Conservation (phyloP, 23 tunicate species). For the Botrylloides violaceus region DNA sequence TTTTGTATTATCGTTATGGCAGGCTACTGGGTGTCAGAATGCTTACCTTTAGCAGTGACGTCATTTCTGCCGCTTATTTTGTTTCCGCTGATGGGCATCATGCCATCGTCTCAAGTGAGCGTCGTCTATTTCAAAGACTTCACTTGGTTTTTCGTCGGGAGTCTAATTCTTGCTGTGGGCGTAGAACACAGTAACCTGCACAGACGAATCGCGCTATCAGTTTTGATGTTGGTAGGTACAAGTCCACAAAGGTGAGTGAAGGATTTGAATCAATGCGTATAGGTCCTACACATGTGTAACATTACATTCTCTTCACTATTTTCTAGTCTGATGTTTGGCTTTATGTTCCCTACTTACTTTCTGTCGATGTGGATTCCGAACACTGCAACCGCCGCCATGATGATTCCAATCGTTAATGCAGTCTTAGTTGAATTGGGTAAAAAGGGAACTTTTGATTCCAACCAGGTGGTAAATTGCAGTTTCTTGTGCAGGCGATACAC, state of each 20-base stretch:
- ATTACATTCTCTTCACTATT: too few relatives aligned
- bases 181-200: conserved; percentile 31
- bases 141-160: conserved; percentile 43
- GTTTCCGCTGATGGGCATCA: conserved; percentile 45
- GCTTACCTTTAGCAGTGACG: conserved; percentile 38
- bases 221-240: conserved; percentile 33
- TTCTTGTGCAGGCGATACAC: too few relatives aligned
- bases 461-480: too few relatives aligned
- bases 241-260: conserved; percentile 38
- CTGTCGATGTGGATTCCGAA: conserved; percentile 47
- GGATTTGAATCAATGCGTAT: too few relatives aligned
- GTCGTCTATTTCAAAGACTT: conserved; percentile 39
- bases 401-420: not conserved
- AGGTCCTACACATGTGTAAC: too few relatives aligned
- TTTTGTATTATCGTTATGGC: too few relatives aligned
- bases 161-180: conserved; percentile 38
- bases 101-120: conserved; percentile 48
- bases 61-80: conserved; percentile 44
- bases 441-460: too few relatives aligned
- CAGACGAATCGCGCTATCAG: conserved; percentile 34
- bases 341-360: conserved; percentile 39
- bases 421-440: conserved; percentile 23
- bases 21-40: conserved; percentile 55
- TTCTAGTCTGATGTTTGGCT: conserved; percentile 42
- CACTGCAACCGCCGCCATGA: conserved; percentile 9